These are phyloP conservation scores for Lindbergichthys nudifrons DNA, from an alignment of 2,797 vertebrate species.

Conservation along the genomic window DNA sequence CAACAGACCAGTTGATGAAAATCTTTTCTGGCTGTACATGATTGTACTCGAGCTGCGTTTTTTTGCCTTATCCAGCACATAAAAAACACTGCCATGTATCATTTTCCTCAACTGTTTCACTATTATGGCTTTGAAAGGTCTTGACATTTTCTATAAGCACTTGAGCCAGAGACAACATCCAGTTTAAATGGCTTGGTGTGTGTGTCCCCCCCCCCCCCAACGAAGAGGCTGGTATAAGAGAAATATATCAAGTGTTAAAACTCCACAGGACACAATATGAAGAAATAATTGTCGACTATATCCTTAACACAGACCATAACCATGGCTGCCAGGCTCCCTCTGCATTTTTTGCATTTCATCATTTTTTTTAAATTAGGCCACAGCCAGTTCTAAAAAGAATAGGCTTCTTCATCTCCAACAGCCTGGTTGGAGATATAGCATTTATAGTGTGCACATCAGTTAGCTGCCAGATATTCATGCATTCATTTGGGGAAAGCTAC, in stretches of 20 bases:
- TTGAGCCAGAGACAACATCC: slow-evolving; percentile 66
- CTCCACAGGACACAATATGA: slow-evolving; percentile 46
- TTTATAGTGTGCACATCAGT: slow-evolving; percentile 49
- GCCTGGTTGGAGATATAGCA: slow-evolving; percentile 50
- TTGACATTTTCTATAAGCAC: slow-evolving; percentile 80
- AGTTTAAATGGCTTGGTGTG: slow-evolving; percentile 59
- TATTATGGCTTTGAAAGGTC: slow-evolving; percentile 78
- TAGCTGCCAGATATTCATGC: slow-evolving; percentile 58
- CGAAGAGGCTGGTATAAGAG: slow-evolving; percentile 28
- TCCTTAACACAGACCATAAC: slow-evolving; percentile 46
- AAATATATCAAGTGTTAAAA: slow-evolving; percentile 52
- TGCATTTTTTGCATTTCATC: slow-evolving; percentile 64
- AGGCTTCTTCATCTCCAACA: slow-evolving; percentile 49
- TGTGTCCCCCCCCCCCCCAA: background rate
- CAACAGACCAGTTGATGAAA: slow-evolving; percentile 72
- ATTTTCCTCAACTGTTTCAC: slow-evolving; percentile 72
- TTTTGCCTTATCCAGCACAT: slow-evolving; percentile 39
- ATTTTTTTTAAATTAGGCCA: slow-evolving; percentile 71
- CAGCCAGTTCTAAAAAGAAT: slow-evolving; percentile 39
- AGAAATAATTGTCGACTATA: slow-evolving; percentile 46
- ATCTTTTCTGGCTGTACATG: slow-evolving; percentile 61
- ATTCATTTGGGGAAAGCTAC: background rate
- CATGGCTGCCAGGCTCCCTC: slow-evolving; percentile 29
- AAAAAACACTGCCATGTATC: slow-evolving; percentile 63
- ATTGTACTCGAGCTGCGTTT: slow-evolving; percentile 56